phyloP scores from a whole-genome alignment of 2,797 vertebrate species.

The Darevskia nairensis region DNA sequence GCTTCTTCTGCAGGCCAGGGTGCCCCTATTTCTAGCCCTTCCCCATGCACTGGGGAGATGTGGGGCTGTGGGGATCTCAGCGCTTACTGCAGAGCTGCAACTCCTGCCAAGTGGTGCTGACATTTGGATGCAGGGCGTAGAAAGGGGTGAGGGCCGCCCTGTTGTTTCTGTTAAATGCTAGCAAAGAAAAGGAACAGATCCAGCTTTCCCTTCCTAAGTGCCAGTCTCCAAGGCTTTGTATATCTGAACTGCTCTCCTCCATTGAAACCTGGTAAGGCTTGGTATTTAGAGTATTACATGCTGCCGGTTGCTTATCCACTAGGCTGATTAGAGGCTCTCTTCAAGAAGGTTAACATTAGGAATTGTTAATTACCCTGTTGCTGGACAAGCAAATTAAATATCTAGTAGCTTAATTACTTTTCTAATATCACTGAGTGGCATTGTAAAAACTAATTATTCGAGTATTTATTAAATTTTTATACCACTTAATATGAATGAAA shows the following conservation, averaged over 20 bases:
- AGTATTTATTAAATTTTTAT: no score
- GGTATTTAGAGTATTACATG: background rate
- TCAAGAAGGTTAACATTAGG: conserved; percentile 43
- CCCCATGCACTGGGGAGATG: background rate
- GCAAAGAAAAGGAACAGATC: background rate
- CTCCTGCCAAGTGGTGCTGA: background rate
- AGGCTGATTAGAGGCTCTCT: conserved; percentile 44
- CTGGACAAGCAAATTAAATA: conserved; percentile 28
- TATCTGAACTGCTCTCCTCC: background rate
- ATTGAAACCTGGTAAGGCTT: background rate
- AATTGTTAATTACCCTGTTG: conserved; percentile 49
- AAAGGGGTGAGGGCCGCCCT: background rate
- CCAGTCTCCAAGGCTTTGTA: no score
- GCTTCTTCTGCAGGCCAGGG: background rate
- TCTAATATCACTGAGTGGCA: no score
- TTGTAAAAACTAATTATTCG: no score
- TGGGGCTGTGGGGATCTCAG: background rate
- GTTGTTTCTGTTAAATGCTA: background rate
- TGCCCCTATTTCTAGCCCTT: no score
- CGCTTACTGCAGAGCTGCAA: background rate
- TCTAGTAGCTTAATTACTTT: conserved; percentile 12
- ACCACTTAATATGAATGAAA: no score
- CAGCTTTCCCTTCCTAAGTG: background rate
- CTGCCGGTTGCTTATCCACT: conserved; percentile 43
- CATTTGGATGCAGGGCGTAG: background rate